Conservation (phyloP, 2,888 invertebrate species). For the Slavum lentiscoides region DNA sequence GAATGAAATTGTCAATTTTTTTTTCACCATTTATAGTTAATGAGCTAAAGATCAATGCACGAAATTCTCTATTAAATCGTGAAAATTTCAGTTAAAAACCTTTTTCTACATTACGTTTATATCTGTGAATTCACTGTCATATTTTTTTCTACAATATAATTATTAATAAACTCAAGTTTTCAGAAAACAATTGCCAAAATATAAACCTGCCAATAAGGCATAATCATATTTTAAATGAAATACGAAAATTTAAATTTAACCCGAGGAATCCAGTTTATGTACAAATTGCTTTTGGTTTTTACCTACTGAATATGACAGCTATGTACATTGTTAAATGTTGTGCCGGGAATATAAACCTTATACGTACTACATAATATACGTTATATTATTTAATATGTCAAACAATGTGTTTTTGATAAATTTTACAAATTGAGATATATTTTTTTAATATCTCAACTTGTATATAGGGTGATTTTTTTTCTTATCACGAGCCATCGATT, state of each 20-base stretch:
- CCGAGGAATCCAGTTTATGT: not conserved
- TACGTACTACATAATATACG: not conserved
- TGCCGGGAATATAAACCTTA: not conserved
- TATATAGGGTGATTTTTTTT: too few relatives aligned
- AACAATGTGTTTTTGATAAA: too few relatives aligned
- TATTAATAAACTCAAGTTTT: constrained; percentile 1
- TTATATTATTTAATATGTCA: not conserved
- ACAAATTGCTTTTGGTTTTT: constrained; percentile 27
- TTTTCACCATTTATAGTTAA: not conserved
- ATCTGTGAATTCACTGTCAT: not conserved
- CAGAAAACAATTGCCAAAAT: not conserved
- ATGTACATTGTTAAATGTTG: constrained; percentile 2
- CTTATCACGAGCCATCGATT: too few relatives aligned
- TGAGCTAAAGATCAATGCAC: not conserved
- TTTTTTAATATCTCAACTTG: too few relatives aligned
- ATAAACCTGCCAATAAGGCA: not conserved
- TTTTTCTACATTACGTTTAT: not conserved
- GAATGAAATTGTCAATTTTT: too few relatives aligned
- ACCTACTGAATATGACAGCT: constrained; percentile 15
- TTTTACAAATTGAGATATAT: too few relatives aligned
- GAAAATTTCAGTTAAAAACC: too few relatives aligned
- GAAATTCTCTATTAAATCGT: too few relatives aligned
- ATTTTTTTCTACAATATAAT: not conserved
- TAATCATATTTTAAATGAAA: constrained; percentile 7
- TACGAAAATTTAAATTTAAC: not conserved